Percentiles rank a stretch among this genome's conserved stretches.
Evolutionary conservation across 2,113 vertebrate species (phyloP).

Genomic region (Brachyhypopomus occidentalis): DNA sequence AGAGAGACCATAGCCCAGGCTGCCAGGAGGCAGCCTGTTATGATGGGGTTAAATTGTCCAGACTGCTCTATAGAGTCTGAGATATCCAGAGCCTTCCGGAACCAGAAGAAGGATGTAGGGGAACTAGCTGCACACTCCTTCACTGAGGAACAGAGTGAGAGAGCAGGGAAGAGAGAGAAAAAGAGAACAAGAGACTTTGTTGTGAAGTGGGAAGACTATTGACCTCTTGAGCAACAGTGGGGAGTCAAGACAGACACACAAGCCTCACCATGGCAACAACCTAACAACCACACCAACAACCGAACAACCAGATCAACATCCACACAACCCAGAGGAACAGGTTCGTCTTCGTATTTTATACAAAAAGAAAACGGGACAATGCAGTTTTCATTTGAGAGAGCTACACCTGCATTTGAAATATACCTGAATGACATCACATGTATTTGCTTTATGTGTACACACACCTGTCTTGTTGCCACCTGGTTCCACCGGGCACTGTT

Average conservation of each 20-base stretch:
- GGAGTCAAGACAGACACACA: too few species aligned
- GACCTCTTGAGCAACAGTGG: too few species aligned
- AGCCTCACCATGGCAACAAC: too few species aligned
- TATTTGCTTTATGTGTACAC: background rate
- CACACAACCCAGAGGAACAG: too few species aligned
- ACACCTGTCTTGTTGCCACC: constrained; percentile 71
- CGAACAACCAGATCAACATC: too few species aligned
- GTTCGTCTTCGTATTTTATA: too few species aligned
- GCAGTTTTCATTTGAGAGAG: too few species aligned
- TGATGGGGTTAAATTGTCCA: constrained; percentile 71
- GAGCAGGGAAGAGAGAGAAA: background rate
- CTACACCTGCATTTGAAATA: background rate
- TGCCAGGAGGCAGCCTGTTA: constrained; percentile 74
- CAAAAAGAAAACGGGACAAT: too few species aligned
- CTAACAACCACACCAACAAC: too few species aligned
- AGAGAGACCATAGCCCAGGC: constrained; percentile 77
- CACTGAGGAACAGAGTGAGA: constrained; percentile 62
- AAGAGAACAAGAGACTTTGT: background rate
- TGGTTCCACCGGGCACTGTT: constrained; percentile 73
- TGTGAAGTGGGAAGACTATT: too few species aligned
- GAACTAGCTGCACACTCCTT: constrained; percentile 77
- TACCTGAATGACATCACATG: background rate
- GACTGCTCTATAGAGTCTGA: constrained; percentile 75
- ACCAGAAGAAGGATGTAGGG: constrained; percentile 84
- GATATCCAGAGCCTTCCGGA: constrained; percentile 79